Evolutionary conservation across 1,140 invertebrate species (phyloP), one percentile per base, ranked within the genome.

Genomic region (Diorhabda carinulata): DNA sequence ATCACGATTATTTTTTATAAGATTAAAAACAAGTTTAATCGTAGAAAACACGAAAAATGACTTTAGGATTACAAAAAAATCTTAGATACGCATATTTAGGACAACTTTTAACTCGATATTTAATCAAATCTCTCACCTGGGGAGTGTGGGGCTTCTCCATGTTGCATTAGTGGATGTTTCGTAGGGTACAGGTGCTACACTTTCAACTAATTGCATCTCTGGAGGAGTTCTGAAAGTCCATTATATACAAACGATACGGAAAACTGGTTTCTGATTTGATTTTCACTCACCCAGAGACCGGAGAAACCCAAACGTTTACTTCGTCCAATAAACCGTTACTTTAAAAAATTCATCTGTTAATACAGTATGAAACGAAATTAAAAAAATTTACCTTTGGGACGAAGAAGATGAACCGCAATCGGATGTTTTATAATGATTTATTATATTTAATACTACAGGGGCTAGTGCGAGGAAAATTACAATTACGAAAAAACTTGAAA

Each of bases 401-500:
- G 72, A 71, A 4, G 75, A 69, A 8, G 69, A 70, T 68, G 70
- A 72, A 57, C 7, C 41, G 44, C 47, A 6, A n/a, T 52, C 47
- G 47, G n/a, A 52, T 45, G 68, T 63, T 65, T 58, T 72, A 61
- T 74, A 77, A 65, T 70, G 57, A 57, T 72, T 63, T 4, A 74
- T 64, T 42, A 76, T 59, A 25, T 73, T 76, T 6, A 77, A 57
- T 40, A 70, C 72, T n/a, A 77, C 68, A 2, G 73, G 72, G 3
- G 68, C 66, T 43, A 72, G 68, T 8, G 64, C 69, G 52, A 77
- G 60, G 59, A 75, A 72, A 9, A 76, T 43, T 58, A 76, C 44
- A 68, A 76, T 75, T 3, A 73, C 41, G 57, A 83, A 69, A 61
- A 79, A 81, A 41, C 81, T 76, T 10, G 76, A 80, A 71, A 89